These are phyloP conservation scores for Intellagama lesueurii DNA, from an alignment of 2,797 vertebrate species.

Conservation along the genomic window DNA sequence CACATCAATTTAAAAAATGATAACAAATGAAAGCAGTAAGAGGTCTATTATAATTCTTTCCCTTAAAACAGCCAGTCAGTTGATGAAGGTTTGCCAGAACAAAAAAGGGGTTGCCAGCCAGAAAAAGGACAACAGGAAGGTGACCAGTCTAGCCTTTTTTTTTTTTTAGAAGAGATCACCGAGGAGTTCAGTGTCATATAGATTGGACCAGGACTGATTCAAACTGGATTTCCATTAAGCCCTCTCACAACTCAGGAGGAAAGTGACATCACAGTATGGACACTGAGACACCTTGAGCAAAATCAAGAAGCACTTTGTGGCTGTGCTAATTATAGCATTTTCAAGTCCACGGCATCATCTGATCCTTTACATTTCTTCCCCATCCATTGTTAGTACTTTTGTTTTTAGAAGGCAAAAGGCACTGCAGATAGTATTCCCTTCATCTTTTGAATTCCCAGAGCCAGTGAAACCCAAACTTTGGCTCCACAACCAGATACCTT, in stretches of 20 bases:
- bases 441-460: neutral
- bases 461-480: neutral
- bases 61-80: too few species aligned
- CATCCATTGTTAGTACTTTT: neutral
- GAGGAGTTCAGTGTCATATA: too few species aligned
- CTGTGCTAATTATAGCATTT: neutral
- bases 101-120: too few species aligned
- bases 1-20: too few species aligned
- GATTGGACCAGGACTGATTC: too few species aligned
- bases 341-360: neutral
- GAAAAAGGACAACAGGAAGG: neutral
- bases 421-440: conserved; percentile 3
- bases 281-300: neutral
- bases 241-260: neutral
- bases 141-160: too few species aligned
- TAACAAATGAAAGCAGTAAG: too few species aligned
- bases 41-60: too few species aligned
- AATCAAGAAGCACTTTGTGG: too few species aligned
- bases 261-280: neutral
- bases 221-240: too few species aligned
- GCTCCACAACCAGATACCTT: neutral
- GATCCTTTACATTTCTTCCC: neutral
- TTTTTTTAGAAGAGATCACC: too few species aligned
- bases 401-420: neutral
- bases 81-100: too few species aligned